Conservation (phyloP, 2,888 invertebrate species). For the Phortica magna region DNA sequence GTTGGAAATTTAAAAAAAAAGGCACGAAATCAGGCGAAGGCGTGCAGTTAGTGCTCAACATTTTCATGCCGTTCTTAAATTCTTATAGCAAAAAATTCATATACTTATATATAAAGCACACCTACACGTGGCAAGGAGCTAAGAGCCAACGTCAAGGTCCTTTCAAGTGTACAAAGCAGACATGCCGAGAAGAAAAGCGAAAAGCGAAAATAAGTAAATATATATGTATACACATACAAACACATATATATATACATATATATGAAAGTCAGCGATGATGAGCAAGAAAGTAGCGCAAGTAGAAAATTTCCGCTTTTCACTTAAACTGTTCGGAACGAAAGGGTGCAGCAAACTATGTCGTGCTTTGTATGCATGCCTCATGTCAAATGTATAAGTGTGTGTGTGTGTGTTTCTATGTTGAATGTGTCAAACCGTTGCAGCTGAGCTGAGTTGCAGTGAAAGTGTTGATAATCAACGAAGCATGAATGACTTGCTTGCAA, state of each 20-base stretch:
- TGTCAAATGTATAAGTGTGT: constrained; percentile 33
- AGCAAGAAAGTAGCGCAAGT: constrained; percentile 17
- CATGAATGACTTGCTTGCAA: constrained; percentile 53
- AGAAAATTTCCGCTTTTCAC: neutral
- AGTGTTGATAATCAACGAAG: constrained; percentile 63
- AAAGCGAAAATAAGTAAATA: neutral
- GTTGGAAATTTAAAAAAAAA: neutral
- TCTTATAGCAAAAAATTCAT: neutral
- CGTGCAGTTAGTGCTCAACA: neutral
- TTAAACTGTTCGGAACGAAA: neutral
- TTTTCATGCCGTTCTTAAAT: constrained; percentile 1
- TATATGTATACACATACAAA: constrained; percentile 10
- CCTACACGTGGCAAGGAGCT: constrained; percentile 1
- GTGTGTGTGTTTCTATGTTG: constrained; percentile 32
- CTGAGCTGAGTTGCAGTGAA: constrained; percentile 50
- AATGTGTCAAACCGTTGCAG: constrained; percentile 42
- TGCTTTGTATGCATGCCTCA: neutral
- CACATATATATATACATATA: neutral
- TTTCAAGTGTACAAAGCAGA: constrained; percentile 5
- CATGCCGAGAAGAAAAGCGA: neutral
- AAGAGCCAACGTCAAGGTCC: constrained; percentile 33
- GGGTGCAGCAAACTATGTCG: neutral
- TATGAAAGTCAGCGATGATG: constrained; percentile 20
- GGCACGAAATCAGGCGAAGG: neutral
- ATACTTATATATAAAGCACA: too few relatives aligned